A percentile compares a stretch with the other conserved stretches of the same genome.
Evolutionary conservation across 2,888 invertebrate species (phyloP).

Genomic region (Griposia aprilina): DNA sequence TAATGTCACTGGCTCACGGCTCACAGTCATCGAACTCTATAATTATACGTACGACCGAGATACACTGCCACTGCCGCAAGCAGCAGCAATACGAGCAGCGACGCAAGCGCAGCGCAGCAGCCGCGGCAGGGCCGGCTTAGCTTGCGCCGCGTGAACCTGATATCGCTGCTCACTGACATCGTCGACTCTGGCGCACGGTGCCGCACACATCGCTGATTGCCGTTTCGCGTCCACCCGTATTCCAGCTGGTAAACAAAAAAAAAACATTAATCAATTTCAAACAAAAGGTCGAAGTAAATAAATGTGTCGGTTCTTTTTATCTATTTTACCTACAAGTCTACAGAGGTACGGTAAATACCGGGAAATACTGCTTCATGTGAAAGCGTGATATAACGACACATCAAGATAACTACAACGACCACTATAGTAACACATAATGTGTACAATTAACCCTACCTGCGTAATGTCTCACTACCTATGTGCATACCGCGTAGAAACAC

Average conservation of each 20-base stretch:
- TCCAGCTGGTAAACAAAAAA: constrained; percentile 77
- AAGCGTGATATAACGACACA: constrained; percentile 38
- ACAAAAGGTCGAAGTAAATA: background rate
- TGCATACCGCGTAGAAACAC: constrained; percentile 15
- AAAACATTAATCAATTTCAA: background rate
- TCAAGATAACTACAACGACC: constrained; percentile 35
- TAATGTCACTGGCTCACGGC: background rate
- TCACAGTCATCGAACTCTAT: background rate
- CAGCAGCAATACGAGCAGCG: constrained; percentile 94
- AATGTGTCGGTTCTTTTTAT: background rate
- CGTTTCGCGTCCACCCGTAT: constrained; percentile 85
- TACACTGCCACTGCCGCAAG: constrained; percentile 90
- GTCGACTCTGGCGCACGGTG: constrained; percentile 93
- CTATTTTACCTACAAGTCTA: background rate
- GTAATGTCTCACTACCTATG: constrained; percentile 39
- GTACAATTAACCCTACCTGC: constrained; percentile 38
- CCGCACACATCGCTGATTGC: constrained; percentile 81
- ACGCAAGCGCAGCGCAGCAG: constrained; percentile 96
- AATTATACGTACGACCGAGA: constrained; percentile 90
- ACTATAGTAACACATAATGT: constrained; percentile 31
- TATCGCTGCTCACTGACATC: constrained; percentile 96
- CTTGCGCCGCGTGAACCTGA: constrained; percentile 96
- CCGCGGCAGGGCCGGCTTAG: constrained; percentile 96
- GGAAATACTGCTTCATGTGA: constrained; percentile 29
- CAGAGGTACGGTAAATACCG: background rate